Conservation (phyloP, 2,797 vertebrate genomes). For the Eospalax fontanierii region DNA sequence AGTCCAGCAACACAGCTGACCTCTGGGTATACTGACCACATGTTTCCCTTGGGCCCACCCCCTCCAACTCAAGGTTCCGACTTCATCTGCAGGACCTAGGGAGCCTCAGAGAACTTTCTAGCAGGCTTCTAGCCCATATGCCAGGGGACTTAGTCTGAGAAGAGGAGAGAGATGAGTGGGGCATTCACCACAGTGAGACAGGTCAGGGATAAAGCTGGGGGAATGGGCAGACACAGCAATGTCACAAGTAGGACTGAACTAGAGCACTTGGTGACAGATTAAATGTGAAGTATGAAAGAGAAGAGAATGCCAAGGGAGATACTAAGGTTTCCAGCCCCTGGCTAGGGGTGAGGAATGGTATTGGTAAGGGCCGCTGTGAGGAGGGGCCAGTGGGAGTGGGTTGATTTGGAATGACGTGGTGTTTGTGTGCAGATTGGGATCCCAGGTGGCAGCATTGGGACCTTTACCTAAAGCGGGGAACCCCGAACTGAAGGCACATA, state of each 20-base stretch:
- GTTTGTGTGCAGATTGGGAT: neutral
- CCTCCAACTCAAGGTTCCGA: neutral
- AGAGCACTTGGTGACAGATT: conserved; percentile 69
- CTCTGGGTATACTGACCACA: neutral
- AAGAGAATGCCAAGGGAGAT: conserved; percentile 59
- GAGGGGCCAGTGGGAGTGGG: neutral
- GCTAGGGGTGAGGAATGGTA: neutral
- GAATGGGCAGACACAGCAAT: conserved; percentile 11
- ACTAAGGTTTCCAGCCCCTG: conserved; percentile 28
- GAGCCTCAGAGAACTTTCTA: neutral
- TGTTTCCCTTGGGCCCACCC: neutral
- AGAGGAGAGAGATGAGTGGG: neutral
- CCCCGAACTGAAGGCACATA: neutral
- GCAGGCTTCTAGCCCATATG: neutral
- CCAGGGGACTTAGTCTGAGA: neutral
- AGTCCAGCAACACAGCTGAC: neutral
- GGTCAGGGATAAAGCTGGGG: neutral
- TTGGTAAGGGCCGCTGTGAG: neutral
- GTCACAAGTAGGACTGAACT: conserved; percentile 64
- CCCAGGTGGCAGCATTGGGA: neutral
- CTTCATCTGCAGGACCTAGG: neutral
- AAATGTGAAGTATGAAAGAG: conserved; percentile 81
- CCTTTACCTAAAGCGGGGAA: neutral
- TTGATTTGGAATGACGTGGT: neutral
- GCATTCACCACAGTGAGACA: neutral